Base-by-base conservation (phyloP, 2,888 invertebrate genomes). In the Rhagonycha fulva region DNA sequence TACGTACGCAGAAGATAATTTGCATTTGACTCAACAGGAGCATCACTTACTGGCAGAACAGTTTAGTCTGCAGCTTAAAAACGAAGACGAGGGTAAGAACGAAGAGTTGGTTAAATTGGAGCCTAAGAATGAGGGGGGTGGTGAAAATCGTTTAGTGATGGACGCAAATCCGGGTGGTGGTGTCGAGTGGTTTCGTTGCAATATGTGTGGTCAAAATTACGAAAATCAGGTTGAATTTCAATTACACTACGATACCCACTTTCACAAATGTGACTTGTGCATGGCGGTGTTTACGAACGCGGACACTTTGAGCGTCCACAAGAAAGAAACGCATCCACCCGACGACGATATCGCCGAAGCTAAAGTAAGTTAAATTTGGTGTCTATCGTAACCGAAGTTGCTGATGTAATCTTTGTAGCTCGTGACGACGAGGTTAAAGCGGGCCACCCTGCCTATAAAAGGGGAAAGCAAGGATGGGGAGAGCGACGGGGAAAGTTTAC, bases 201-300 rank as follows among this genome's bases (percentile, higher is more conserved):
- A 86, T 77, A 83, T 88, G 47, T 89, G 89, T 79, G 86, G 87
- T 11, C 87, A 87, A 76, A 82, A 84, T n/a, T 87, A 84, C 76
- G 83, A 84, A 9, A 83, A 84, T 47, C 86, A 86, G 77, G 81
- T 84, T 19, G 85, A 84, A 67, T 86, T 88, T 79, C 85, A 88
- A 76, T 80, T 81, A 32, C 88, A 88, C 80, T 89, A 86, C 79
- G 85, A 86, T 32, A 82, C 83, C 72, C 89, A 89, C 80, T 87
- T 88, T 81, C 83, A 84, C 71, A 88, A 87, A 78, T 89, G 88
- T 77, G 79, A 81, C 4, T 78, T 82, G 5, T 91, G 90, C 80
- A 87, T 86, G 67, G 82, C 88, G 26, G 87, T 88, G 72, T 90
- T 90, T 81, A 87, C 88, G 7, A 89, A 87, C 78, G 82, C 87